Evolutionary conservation across 2,888 invertebrate genomes (phyloP), one percentile per base, ranked within the genome.

Genomic region (Fragum whitleyi): DNA sequence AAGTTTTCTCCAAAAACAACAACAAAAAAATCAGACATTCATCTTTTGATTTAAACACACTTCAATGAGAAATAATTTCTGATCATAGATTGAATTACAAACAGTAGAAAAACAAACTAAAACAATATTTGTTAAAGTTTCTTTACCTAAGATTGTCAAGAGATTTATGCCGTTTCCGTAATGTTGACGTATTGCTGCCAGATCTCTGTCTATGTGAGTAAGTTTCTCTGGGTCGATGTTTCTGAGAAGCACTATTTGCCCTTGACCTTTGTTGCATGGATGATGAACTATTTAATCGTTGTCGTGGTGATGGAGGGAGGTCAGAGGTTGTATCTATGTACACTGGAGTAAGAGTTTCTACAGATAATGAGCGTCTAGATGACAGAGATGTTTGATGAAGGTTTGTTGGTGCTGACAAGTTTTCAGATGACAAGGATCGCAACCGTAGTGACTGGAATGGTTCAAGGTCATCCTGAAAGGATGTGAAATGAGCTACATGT

Each of bases 251-350:
- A 61, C 59, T 72, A 42, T 59, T 42, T 47, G 72, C n/a, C 39
- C 61, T 39, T 36, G 72, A 69, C 68, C 78, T 76, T n/a, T 47
- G 62, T 76, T 53, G 39, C 32, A 51, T 26, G 7, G 77, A 71
- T 9, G 75, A 3, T 14, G 28, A 39, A 55, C 68, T 78, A 36
- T 70, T 62, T 11, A 57, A 7, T 51, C 75, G 68, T 7, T 65
- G 70, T 39, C 72, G 21, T 23, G 78, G 74, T 11, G 80, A 80
- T 21, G 80, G 57, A 11, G 79, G 72, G 21, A 81, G 79, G 51
- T 81, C 81, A 53, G 80, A 79, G 14, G 79, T 73, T 32, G 77
- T 79, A 59, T 86, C 83, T 36, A 83, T 81, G 68, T 81, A 77
- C 11, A 86, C 81, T 65, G 86, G 83, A 16, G 77, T 77, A 9